Evolutionary conservation across 2,113 vertebrate genomes (phyloP).

Genomic region (Oryzias javanicus): DNA sequence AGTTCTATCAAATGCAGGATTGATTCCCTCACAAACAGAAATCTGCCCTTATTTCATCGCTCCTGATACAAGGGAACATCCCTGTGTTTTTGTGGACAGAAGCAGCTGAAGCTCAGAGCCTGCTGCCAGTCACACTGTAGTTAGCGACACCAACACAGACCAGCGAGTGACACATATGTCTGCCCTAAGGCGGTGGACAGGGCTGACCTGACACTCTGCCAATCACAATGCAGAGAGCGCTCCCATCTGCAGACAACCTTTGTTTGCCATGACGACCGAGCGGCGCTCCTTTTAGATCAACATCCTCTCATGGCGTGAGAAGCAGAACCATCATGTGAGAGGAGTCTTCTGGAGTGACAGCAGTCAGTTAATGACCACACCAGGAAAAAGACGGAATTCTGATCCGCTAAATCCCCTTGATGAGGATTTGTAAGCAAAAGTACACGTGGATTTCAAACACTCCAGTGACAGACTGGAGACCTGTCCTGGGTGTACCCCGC

Average conservation of each 20-base stretch:
- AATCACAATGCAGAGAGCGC: conserved; percentile 30
- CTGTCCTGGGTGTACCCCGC: too few species aligned
- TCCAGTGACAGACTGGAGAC: too few species aligned
- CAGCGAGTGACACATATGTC: conserved; percentile 39
- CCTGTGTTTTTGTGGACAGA: conserved; percentile 13
- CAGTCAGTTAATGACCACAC: too few species aligned
- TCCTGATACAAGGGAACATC: conserved; percentile 14
- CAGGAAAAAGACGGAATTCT: too few species aligned
- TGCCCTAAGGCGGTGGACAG: conserved; percentile 17
- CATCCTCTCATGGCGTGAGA: conserved; percentile 18
- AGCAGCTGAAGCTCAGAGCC: conserved; percentile 48
- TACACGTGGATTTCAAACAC: too few species aligned
- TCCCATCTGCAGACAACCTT: conserved; percentile 4
- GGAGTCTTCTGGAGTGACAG: background rate
- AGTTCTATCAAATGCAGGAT: conserved; percentile 2
- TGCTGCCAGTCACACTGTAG: conserved; percentile 55
- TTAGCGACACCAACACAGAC: conserved; percentile 44
- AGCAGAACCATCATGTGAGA: background rate
- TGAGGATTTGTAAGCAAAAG: too few species aligned
- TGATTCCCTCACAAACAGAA: conserved; percentile 14
- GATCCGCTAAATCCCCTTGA: too few species aligned
- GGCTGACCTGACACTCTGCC: conserved; percentile 45
- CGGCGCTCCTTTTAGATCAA: background rate
- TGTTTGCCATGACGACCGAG: conserved; percentile 1
- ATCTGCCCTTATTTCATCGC: conserved; percentile 28